Evolutionary conservation across 2,888 invertebrate genomes (phyloP), one percentile per base, ranked within the genome.

Genomic region (Sarcophaga caerulescens): DNA sequence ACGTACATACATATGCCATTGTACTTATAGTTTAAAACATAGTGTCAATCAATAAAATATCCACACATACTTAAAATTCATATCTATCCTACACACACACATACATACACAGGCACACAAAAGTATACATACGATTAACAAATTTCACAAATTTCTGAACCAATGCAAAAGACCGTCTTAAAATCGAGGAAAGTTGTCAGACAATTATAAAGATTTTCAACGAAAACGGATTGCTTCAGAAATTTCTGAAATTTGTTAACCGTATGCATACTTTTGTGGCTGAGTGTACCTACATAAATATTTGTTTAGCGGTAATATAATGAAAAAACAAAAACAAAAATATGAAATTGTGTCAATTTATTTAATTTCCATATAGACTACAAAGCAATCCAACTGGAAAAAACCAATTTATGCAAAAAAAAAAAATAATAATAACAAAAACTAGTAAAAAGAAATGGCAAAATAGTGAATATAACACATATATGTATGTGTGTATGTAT

Each of bases 391-490:
- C 25, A 63, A 23, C 12, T 23, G 23, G 23, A 23, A 14, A 65
- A 65, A 44, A 66, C 11, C 66, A 44, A 44, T 66, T 66, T 66
- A 66, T n/a, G 52, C 52, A 52, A 52, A 52, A 52, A 52, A 52
- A 52, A 52, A 14, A 12, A 12, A 5, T 0, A 52, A 17, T 1
- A 17, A 14, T 3, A 52, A 47, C 4, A 14, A 47, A 52, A 14
- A 14, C 4, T 52, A 14, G 52, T 17, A 52, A 14, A 5, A 14
- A 14, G 17, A 52, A 52, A 52, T 17, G 12, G 5, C 52, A 52
- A 52, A 17, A 52, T 52, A 52, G 52, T 52, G 52, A 52, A 12
- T 12, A 14, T 14, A 52, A 52, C 4, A 52, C 17, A 14, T 52
- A 17, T 52, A 52, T 52, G 17, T 17, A 52, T 47, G 47, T 47